Percentiles rank a stretch among this genome's conserved stretches.
Evolutionary conservation across 1,140 invertebrate species (phyloP).

Genomic region (Ceratitis capitata): DNA sequence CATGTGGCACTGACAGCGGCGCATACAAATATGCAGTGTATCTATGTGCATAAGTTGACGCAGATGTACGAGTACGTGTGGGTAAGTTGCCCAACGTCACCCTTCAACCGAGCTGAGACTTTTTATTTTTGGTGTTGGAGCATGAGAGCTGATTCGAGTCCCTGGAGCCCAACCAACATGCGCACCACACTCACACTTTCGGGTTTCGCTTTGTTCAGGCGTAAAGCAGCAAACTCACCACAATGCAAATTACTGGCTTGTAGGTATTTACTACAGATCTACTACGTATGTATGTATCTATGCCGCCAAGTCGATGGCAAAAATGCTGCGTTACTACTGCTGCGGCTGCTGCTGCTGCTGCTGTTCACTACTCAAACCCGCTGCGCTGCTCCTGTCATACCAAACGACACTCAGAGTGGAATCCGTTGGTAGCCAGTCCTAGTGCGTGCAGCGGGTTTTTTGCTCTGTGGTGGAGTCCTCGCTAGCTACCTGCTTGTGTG

Average conservation of each 20-base stretch:
- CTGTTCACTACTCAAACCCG: neutral
- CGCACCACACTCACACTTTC: neutral
- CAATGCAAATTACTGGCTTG: conserved; percentile 27
- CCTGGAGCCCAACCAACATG: neutral
- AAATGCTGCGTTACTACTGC: neutral
- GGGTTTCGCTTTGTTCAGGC: neutral
- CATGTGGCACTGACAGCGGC: neutral
- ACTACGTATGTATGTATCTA: neutral
- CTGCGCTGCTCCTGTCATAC: neutral
- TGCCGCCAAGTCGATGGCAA: neutral
- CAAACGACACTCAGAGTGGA: neutral
- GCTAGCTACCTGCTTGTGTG: neutral
- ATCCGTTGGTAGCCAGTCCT: neutral
- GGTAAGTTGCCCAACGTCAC: neutral
- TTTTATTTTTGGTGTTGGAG: neutral
- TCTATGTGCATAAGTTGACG: neutral
- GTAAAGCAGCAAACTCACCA: conserved; percentile 10
- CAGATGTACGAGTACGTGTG: neutral
- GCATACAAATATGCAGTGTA: neutral
- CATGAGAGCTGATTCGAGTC: neutral
- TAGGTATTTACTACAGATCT: neutral
- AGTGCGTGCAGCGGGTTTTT: neutral
- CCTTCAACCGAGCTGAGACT: neutral
- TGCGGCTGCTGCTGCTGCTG: neutral
- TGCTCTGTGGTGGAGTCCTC: neutral